Conservation (phyloP, 2,888 invertebrate species). For the Drepana falcataria region DNA sequence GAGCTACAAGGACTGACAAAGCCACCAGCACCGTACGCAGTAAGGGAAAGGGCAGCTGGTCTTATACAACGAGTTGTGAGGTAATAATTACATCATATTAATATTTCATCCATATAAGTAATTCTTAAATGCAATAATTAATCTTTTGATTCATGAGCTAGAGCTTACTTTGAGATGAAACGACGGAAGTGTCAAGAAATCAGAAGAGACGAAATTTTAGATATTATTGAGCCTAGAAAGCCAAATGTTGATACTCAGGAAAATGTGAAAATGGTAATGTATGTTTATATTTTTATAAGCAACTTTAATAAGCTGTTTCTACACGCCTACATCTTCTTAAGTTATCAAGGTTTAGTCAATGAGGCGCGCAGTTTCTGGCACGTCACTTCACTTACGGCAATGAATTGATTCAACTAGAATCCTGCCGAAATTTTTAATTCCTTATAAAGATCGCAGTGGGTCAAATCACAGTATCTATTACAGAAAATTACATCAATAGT, state of each 20-base stretch:
- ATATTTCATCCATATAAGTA: not conserved
- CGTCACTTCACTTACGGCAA: too few species aligned
- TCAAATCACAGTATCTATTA: too few species aligned
- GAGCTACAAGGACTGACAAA: constrained; percentile 37
- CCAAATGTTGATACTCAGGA: constrained; percentile 12
- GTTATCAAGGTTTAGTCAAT: too few species aligned
- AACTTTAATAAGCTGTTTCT: too few species aligned
- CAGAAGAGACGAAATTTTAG: constrained; percentile 39
- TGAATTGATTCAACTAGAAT: too few species aligned
- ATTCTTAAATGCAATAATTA: too few species aligned
- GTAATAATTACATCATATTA: constrained; percentile 18
- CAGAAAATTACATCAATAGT: too few species aligned
- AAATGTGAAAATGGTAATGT: constrained; percentile 31
- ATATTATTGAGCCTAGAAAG: constrained; percentile 31
- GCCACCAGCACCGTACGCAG: constrained; percentile 32
- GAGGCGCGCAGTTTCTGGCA: too few species aligned
- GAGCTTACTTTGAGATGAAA: constrained; percentile 49
- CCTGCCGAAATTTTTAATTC: too few species aligned
- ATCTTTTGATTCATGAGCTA: constrained; percentile 21
- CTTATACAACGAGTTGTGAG: constrained; percentile 48
- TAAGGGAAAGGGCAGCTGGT: constrained; percentile 38
- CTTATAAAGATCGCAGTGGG: too few species aligned
- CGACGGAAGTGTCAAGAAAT: constrained; percentile 35
- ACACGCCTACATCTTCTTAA: too few species aligned
- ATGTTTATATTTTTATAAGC: too few species aligned